Evolutionary conservation across 2,113 vertebrate species (phyloP).

Genomic region (Nestor notabilis): DNA sequence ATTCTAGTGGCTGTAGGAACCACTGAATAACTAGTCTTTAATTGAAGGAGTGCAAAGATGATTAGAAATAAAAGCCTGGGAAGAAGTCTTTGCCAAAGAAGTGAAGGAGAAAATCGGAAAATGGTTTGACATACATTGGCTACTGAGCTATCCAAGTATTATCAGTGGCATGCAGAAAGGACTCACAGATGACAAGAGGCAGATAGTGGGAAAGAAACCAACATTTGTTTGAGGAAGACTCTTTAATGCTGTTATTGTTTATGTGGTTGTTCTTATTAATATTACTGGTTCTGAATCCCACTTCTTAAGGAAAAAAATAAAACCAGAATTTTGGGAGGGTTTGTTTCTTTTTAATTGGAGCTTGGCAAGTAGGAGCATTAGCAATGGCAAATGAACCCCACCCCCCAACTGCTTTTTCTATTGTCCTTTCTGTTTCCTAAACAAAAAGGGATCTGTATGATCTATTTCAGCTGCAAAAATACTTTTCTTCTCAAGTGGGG

Average conservation of each 20-base stretch:
- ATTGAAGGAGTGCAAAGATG: neutral
- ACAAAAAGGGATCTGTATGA: neutral
- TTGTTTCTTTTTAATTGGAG: neutral
- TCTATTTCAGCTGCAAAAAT: neutral
- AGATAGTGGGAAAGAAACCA: neutral
- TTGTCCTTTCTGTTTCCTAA: neutral
- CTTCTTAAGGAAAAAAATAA: neutral
- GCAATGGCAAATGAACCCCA: neutral
- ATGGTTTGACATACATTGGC: neutral
- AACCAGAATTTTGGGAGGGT: neutral
- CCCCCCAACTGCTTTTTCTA: neutral
- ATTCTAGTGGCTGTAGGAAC: neutral
- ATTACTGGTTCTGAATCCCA: neutral
- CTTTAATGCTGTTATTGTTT: neutral
- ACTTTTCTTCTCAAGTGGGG: neutral
- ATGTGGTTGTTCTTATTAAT: neutral
- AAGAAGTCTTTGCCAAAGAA: neutral
- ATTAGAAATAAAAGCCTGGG: neutral
- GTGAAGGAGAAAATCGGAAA: neutral
- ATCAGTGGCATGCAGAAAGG: neutral
- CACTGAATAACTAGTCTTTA: neutral
- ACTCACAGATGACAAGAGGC: neutral
- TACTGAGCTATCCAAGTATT: neutral
- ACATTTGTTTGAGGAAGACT: neutral
- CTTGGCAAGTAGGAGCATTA: neutral